Evolutionary conservation across 2,888 invertebrate genomes (phyloP).

Genomic region (Seira sanloemensis): DNA sequence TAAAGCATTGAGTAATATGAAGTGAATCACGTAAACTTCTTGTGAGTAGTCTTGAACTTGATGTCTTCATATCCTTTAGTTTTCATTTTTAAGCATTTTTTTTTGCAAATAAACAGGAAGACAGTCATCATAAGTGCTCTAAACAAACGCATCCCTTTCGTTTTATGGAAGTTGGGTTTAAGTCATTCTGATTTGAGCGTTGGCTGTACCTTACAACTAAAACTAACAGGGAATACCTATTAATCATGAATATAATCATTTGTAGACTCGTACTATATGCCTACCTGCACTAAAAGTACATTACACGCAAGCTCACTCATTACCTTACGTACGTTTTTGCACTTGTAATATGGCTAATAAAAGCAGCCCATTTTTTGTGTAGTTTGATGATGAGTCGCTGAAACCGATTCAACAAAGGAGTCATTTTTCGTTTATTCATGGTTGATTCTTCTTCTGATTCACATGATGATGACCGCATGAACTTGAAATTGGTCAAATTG

Average conservation of each 20-base stretch:
- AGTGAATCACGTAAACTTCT: too few relatives aligned
- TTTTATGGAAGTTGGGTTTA: not conserved
- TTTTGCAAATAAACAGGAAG: not conserved
- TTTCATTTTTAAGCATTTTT: not conserved
- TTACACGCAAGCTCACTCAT: not conserved
- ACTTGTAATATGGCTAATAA: not conserved
- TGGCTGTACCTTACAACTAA: not conserved
- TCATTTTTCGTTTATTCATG: not conserved
- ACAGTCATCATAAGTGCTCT: not conserved
- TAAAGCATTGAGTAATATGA: too few relatives aligned
- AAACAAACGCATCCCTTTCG: not conserved
- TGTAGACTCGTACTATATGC: not conserved
- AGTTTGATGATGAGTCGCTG: too few relatives aligned
- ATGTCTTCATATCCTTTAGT: not conserved
- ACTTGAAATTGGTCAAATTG: not conserved
- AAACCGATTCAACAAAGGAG: too few relatives aligned
- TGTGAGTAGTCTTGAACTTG: too few relatives aligned
- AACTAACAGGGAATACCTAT: conserved; percentile 39
- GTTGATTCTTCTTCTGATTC: not conserved
- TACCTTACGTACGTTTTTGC: not conserved
- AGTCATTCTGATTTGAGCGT: not conserved
- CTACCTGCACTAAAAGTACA: not conserved
- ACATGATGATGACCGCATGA: not conserved
- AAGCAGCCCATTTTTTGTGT: not conserved
- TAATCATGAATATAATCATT: conserved; percentile 19